A percentile compares a stretch with the other conserved stretches of the same genome.
These are phyloP conservation scores for Dasypus novemcinctus DNA, from an alignment of 2,113 vertebrate genomes.

Conservation along the genomic window DNA sequence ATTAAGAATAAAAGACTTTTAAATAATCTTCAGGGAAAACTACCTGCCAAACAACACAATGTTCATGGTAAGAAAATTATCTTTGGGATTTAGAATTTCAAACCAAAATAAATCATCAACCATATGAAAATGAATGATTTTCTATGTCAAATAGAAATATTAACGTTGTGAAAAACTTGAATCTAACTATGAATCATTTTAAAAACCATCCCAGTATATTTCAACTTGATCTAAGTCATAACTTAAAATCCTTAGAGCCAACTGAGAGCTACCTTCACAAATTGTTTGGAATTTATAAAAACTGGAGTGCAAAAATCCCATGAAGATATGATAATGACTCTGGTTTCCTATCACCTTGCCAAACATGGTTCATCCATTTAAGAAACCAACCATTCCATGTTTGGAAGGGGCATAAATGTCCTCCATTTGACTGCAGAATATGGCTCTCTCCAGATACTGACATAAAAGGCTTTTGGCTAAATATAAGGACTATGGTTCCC, in stretches of 20 bases:
- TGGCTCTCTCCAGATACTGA: constrained; percentile 45
- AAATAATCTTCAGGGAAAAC: constrained; percentile 61
- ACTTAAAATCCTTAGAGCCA: constrained; percentile 44
- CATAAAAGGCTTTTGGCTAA: constrained; percentile 51
- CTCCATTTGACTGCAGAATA: constrained; percentile 40
- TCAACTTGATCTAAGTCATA: constrained; percentile 45
- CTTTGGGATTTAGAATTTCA: constrained; percentile 65
- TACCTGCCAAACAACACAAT: constrained; percentile 58
- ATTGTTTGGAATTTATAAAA: constrained; percentile 22
- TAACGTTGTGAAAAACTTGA: constrained; percentile 59
- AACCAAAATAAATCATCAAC: constrained; percentile 70
- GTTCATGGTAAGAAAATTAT: constrained; percentile 63
- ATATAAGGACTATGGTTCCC: constrained; percentile 39
- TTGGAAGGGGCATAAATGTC: constrained; percentile 42
- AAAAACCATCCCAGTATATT: constrained; percentile 44
- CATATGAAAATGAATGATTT: constrained; percentile 54
- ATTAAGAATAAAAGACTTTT: constrained; percentile 66
- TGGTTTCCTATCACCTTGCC: neutral
- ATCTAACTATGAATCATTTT: constrained; percentile 62
- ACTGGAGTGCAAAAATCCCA: constrained; percentile 41
- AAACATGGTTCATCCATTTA: neutral
- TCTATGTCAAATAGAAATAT: constrained; percentile 65
- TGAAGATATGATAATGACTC: neutral
- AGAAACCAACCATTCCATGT: constrained; percentile 10
- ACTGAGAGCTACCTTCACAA: constrained; percentile 2